Evolutionary conservation across 1,140 invertebrate species (phyloP).

Genomic region (Piezodorus guildinii): DNA sequence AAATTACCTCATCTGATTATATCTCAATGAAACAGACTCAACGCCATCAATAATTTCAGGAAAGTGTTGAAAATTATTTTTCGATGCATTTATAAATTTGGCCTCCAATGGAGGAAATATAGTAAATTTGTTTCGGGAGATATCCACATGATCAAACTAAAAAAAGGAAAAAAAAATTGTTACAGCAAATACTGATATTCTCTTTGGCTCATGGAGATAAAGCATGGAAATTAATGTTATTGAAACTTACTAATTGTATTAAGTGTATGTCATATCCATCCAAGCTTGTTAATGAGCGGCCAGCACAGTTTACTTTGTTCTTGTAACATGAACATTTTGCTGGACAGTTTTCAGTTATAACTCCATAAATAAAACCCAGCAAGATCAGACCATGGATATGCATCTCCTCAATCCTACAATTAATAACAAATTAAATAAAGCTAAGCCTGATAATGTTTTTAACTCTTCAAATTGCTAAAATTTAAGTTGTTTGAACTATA

Average conservation of each 20-base stretch:
- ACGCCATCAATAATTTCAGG: neutral
- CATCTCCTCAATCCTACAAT: too few relatives aligned
- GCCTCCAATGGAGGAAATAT: neutral
- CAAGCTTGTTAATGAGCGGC: neutral
- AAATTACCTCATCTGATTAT: constrained; percentile 2
- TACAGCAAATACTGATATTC: too few relatives aligned
- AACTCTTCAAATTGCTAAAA: too few relatives aligned
- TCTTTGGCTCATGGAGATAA: neutral
- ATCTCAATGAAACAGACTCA: neutral
- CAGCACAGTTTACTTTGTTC: neutral
- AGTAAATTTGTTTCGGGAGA: neutral
- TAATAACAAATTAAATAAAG: too few relatives aligned
- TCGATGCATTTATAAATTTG: neutral
- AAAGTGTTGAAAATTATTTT: neutral
- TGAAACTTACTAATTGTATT: neutral
- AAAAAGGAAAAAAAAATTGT: too few relatives aligned
- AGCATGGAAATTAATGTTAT: neutral
- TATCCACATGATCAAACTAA: neutral
- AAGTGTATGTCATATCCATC: neutral
- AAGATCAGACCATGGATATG: too few relatives aligned
- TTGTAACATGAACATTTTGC: neutral
- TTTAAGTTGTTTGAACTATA: too few relatives aligned
- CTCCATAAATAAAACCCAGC: too few relatives aligned
- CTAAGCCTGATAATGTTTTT: too few relatives aligned
- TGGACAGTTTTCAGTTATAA: neutral